Evolutionary conservation across 2,888 invertebrate genomes (phyloP).

Genomic region (Auanema freiburgensis): DNA sequence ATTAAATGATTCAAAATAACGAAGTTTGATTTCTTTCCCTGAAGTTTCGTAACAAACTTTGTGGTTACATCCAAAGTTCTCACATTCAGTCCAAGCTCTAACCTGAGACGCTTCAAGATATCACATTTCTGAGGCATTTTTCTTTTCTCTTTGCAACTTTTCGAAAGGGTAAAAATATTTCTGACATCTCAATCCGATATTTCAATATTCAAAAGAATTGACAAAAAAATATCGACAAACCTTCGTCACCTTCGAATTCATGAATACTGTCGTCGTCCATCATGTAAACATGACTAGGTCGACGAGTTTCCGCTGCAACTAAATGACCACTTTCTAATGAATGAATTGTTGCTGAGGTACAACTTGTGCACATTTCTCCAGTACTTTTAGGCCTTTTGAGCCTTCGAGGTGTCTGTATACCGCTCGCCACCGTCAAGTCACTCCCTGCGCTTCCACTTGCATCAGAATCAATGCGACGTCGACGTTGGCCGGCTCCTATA

Average conservation of each 20-base stretch:
- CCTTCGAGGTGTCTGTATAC: constrained; percentile 50
- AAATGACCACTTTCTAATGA: constrained; percentile 45
- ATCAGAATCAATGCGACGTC: constrained; percentile 56
- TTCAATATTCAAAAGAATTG: too few species aligned
- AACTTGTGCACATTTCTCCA: constrained; percentile 51
- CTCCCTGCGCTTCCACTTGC: constrained; percentile 51
- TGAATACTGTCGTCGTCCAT: constrained; percentile 62
- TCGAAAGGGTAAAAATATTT: too few species aligned
- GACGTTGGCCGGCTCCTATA: constrained; percentile 17
- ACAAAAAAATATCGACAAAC: constrained; percentile 23
- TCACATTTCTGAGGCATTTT: too few species aligned
- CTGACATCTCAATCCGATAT: too few species aligned
- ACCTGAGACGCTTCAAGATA: too few species aligned
- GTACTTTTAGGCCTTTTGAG: constrained; percentile 58
- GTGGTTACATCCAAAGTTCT: too few species aligned
- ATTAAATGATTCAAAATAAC: too few species aligned
- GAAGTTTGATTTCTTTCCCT: too few species aligned
- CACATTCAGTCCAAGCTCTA: too few species aligned
- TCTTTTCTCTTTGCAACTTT: too few species aligned
- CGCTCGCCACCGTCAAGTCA: constrained; percentile 56
- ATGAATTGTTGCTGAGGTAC: constrained; percentile 60
- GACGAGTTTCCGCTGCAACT: constrained; percentile 26
- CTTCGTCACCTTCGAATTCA: constrained; percentile 62
- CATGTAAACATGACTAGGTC: constrained; percentile 59
- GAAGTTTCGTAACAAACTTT: too few species aligned